phyloP scores from a whole-genome alignment of 2,797 vertebrate genomes.

The Halcyon leucocephala region DNA sequence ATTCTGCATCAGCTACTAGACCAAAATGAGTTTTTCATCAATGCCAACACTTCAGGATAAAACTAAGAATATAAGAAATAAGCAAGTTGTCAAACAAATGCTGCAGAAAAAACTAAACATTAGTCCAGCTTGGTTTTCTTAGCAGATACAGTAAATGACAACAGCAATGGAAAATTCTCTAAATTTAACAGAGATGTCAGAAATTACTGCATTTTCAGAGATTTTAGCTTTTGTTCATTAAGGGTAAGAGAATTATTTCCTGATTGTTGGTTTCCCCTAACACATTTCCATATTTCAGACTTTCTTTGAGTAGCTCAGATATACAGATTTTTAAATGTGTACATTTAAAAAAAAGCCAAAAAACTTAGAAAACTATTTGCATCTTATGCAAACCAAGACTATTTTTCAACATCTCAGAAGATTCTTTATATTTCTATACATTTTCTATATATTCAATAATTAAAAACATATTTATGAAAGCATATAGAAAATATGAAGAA shows the following conservation, averaged over 20 bases:
- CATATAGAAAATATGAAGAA: not conserved
- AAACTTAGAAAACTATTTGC: not conserved
- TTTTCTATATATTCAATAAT: not conserved
- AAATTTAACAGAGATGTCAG: not conserved
- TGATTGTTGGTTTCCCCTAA: not conserved
- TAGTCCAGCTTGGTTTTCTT: not conserved
- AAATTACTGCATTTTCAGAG: not conserved
- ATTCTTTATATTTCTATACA: not conserved
- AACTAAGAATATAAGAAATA: not conserved
- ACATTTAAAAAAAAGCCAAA: no score
- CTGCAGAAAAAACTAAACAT: not conserved
- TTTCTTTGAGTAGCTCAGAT: not conserved
- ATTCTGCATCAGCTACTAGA: not conserved
- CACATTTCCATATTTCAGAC: not conserved
- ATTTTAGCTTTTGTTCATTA: not conserved
- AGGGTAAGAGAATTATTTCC: not conserved
- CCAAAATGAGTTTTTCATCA: not conserved
- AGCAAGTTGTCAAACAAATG: not conserved
- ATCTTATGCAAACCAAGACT: not conserved
- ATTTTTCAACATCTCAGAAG: not conserved
- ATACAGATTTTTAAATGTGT: not conserved
- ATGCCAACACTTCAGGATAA: not conserved
- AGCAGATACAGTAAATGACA: not conserved
- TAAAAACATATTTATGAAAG: not conserved
- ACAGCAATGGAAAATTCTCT: not conserved